Evolutionary conservation across 2,888 invertebrate species (phyloP), one percentile per base, ranked within the genome.

Genomic region (Sinopyrophorus schimmeli): DNA sequence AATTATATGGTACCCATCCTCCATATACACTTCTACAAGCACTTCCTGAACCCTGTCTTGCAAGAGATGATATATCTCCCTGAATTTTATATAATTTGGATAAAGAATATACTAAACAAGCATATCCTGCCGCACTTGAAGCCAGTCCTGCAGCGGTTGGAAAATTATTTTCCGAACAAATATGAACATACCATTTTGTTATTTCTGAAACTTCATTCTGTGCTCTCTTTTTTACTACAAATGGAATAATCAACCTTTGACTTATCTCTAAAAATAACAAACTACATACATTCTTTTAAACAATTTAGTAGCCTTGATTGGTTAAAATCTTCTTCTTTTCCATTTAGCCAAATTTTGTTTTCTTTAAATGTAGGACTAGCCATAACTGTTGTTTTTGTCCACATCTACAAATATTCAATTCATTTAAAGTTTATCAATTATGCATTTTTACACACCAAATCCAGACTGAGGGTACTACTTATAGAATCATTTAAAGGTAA

Each of bases 121-220:
- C 97, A 73, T 95, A 98, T 2, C 99, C 99, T 24, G 99, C 96
- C 15, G 99, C 98, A 46, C 97, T 97, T 1, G 97, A 98, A 0
- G 99, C 99, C 32, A 99, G 77, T 1, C 99, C 99, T 42, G 98
- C 97, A 2, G 96, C 96, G 2, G 98, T 98, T 6, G 99, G 99
- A 68, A 99, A 99, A 76, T 98, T 98, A 72, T 99, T 99, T 67
- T 85, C 85, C 0, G 93, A 93, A 68, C 87, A 89, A 61, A 93
- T 84, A 59, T 86, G 87, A 21, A 93, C 68, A 65, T 89, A 87
- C 86, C 87, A 89, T 9, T 78, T 72, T 5, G 82, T 67, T 49
- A 79, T 75, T 48, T 76, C 72, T 44, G 55, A 54, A 3, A 54
- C 54, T 5, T 53, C 30, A 16, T 60, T 59, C 50, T 71, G 65